These are phyloP conservation scores for Diuraphis noxia DNA, from an alignment of 1,140 invertebrate genomes.

Conservation along the genomic window DNA sequence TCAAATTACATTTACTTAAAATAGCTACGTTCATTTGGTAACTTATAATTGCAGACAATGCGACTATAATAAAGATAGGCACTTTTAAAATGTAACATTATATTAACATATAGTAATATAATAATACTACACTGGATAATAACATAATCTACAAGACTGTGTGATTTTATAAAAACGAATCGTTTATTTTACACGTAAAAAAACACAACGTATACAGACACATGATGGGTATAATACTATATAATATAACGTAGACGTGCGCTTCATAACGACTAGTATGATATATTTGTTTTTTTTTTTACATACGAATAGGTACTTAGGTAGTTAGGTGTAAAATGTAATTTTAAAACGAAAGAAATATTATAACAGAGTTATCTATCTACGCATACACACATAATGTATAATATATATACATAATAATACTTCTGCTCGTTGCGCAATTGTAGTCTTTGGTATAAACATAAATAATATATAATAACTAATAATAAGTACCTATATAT, in stretches of 20 bases:
- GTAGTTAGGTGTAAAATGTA: background rate
- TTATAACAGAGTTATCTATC: background rate
- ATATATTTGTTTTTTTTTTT: background rate
- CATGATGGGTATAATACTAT: background rate
- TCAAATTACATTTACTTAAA: background rate
- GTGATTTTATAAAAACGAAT: constrained; percentile 13
- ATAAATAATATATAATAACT: no score
- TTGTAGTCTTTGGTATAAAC: background rate
- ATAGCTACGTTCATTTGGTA: background rate
- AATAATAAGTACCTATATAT: background rate
- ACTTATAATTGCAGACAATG: background rate
- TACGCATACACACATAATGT: background rate
- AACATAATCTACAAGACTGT: background rate
- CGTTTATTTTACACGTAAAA: constrained; percentile 18
- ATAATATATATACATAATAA: background rate
- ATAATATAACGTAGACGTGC: background rate
- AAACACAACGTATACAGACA: background rate
- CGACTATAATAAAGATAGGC: background rate
- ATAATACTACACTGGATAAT: background rate
- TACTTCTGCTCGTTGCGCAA: background rate
- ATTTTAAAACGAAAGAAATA: background rate
- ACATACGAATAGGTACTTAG: background rate
- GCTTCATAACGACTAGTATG: background rate
- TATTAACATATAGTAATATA: background rate
- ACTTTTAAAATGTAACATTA: background rate